Evolutionary conservation across 2,113 vertebrate species (phyloP), one percentile per base, ranked within the genome.

Genomic region (Dromas ardeola): DNA sequence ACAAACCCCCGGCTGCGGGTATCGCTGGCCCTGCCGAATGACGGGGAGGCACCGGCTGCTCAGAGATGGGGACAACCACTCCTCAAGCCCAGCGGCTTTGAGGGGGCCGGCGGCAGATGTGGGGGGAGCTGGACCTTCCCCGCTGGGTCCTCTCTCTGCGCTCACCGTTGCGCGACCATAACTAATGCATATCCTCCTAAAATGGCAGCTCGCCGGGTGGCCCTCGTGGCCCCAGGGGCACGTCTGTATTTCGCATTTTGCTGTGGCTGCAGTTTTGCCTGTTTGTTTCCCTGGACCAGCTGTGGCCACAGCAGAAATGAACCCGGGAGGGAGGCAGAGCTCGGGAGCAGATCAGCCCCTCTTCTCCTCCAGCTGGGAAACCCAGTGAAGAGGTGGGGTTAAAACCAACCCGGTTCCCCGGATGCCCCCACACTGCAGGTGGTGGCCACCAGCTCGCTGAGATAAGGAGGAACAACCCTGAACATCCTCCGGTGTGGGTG

Each of bases 171-270:
- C 55, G 53, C 0, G 0, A 66, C 23, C 12, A 4, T 4, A 80
- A 49, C 13, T n/a, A 27, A 61, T 1, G 14, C 15, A 47, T 5
- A 5, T 11, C 40, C 43, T 38, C 50, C 62, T 34, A 25, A 21
- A 62, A 1, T 6, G 29, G 61, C 83, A 25, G 56, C 52, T 78
- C 9, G 34, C 47, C 0, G 0, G 16, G 34, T 25, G 56, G 56
- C 53, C 52, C 59, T 76, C 2, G 2, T 0, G 3, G 42, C 56
- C 42, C 61, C 65, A 45, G 0, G 0, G 34, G 15, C 62, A n/a
- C 3, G 4, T 21, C 40, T 47, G 6, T 56, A 11, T 21, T 52
- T 38, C 10, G 10, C 21, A 34, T 79, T 88, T 82, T 79, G 58
- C 49, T 58, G 27, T 52, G 67, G 67, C 27, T 73, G 47, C 50